Conservation (phyloP, 1,140 invertebrate genomes). For the Hylyphantes graminicola region DNA sequence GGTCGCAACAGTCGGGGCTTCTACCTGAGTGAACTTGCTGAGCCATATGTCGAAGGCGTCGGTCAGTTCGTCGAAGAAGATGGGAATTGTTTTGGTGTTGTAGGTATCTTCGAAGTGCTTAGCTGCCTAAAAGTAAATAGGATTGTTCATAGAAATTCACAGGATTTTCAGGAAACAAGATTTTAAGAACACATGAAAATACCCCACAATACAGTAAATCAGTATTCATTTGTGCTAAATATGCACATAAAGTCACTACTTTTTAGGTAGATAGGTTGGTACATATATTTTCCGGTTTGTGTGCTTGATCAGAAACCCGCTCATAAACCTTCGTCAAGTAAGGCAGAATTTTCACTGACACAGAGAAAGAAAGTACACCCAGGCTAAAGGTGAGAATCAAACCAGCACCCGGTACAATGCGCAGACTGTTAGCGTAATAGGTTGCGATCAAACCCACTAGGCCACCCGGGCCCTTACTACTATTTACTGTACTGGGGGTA, state of each 20-base stretch:
- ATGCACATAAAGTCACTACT: background rate
- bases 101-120: constrained; percentile 20
- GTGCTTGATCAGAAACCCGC: no score
- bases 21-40: background rate
- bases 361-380: no score
- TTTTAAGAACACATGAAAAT: background rate
- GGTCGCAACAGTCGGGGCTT: background rate
- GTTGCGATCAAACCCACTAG: no score
- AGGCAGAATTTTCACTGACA: no score
- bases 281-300: no score
- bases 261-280: background rate
- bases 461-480: no score
- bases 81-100: background rate
- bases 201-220: background rate
- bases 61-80: background rate
- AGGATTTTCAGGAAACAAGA: background rate
- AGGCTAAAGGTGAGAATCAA: background rate
- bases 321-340: no score
- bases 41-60: constrained; percentile 13
- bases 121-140: constrained; percentile 22
- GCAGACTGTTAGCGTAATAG: no score
- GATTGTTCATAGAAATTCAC: background rate
- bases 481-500: no score
- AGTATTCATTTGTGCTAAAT: background rate
- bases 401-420: background rate